phyloP scores from a whole-genome alignment of 2,888 invertebrate genomes.

The Adela reaumurella region DNA sequence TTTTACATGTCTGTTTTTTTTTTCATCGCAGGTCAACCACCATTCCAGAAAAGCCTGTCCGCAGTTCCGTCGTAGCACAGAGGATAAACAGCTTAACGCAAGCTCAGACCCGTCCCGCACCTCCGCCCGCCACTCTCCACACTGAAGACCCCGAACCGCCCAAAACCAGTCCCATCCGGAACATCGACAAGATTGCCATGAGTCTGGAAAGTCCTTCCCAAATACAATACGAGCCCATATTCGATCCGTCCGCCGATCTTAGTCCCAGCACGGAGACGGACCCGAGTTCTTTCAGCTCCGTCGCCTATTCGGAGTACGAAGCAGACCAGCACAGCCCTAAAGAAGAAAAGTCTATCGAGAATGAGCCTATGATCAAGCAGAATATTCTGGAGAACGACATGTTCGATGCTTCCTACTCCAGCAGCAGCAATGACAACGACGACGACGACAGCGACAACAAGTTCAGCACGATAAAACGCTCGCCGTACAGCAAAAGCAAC shows the following conservation, averaged over 20 bases:
- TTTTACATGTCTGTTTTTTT: background rate
- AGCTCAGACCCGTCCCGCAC: constrained; percentile 17
- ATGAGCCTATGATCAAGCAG: constrained; percentile 50
- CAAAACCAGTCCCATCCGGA: constrained; percentile 26
- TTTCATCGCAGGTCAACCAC: constrained; percentile 10
- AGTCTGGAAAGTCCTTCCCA: constrained; percentile 47
- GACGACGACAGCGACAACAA: constrained; percentile 66
- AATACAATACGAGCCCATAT: constrained; percentile 48
- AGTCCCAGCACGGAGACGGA: constrained; percentile 42
- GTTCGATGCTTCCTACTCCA: constrained; percentile 46
- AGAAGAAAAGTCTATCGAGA: constrained; percentile 26
- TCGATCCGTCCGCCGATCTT: constrained; percentile 35
- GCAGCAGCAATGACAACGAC: constrained; percentile 51
- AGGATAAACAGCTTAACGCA: constrained; percentile 55
- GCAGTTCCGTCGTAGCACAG: constrained; percentile 64
- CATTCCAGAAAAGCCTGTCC: constrained; percentile 63
- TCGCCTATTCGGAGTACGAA: constrained; percentile 26
- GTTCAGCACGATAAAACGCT: constrained; percentile 68
- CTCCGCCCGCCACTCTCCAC: constrained; percentile 13
- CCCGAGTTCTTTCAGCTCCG: constrained; percentile 36
- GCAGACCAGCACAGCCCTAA: constrained; percentile 24
- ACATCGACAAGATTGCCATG: constrained; percentile 48
- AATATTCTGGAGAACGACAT: constrained; percentile 51
- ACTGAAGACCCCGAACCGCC: constrained; percentile 18
- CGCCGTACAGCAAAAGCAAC: constrained; percentile 58